Base-by-base conservation (phyloP, 2,888 invertebrate genomes). In the Corythucha ciliata region DNA sequence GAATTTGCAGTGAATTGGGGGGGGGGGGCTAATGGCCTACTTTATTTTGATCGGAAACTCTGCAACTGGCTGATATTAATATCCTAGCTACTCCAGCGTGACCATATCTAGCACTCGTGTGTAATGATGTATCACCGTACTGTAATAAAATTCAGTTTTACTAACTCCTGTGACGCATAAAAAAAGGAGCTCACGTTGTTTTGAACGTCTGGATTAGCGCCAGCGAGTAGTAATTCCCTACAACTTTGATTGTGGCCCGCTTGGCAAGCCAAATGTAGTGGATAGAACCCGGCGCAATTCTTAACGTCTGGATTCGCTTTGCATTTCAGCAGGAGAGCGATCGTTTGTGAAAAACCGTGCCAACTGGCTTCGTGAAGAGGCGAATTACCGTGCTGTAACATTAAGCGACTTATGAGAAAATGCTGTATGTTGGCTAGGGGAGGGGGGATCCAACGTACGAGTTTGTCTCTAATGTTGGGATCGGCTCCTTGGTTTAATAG, bases 181-280 rank as follows among this genome's bases (percentile, higher is more conserved):
- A 12, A 8, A 8, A 36, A 8, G 16, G 16, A 10, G 66, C 73
- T 73, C 62, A 89, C 89, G 71, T 91, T 92, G 66, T 94, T 94
- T 69, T 88, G 88, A 53, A 86, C 72, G 68, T 93, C 88, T 0
- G 92, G 83, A 67, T 84, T 81, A 55, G 88, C 87, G 0, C 87
- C 89, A 1, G 88, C 85, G 61, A 92, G 76, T 36, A 96, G 74
- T 10, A 96, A 72, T 65, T 92, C 89, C 48, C 93, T 70, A 63
- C 89, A 87, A 60, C 88, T 84, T 72, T 94, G 93, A 72, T 94
- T 96, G 73, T 94, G 94, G 0, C 94, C 94, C 69, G 91, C 92
- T 74, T 96, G 94, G 63, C 91, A 90, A 54, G 91, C 86, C 59
- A 96, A 77, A 72, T 96, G 96, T 37, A 96, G 76, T n/a, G 94